Conservation (phyloP, 2,797 vertebrate genomes). For the Aratinga solstitialis region DNA sequence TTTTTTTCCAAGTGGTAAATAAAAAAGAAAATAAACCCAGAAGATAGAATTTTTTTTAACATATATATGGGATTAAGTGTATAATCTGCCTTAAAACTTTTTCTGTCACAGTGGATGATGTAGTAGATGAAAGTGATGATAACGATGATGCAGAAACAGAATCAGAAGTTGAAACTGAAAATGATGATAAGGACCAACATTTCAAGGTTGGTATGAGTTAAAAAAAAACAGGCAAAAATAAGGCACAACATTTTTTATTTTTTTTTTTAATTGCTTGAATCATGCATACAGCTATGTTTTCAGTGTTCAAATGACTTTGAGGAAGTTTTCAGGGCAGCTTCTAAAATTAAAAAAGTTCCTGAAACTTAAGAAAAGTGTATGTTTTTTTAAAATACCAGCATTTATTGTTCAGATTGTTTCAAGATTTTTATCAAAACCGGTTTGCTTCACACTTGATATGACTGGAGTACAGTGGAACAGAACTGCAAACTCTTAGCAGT, state of each 20-base stretch:
- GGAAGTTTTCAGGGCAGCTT: neutral
- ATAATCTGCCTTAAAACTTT: constrained; percentile 45
- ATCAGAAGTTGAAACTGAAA: constrained; percentile 88
- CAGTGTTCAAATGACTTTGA: neutral
- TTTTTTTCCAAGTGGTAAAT: neutral
- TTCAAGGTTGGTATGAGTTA: constrained; percentile 77
- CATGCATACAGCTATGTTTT: neutral
- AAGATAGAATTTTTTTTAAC: neutral
- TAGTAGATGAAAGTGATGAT: constrained; percentile 96
- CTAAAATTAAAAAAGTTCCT: neutral
- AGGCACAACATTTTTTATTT: neutral
- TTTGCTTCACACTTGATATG: neutral
- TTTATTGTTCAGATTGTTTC: neutral
- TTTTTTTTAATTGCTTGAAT: neutral
- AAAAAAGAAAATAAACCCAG: neutral
- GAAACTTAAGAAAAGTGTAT: neutral
- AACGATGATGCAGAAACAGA: constrained; percentile 90
- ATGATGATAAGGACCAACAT: constrained; percentile 85
- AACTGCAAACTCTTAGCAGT: neutral
- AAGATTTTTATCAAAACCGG: neutral
- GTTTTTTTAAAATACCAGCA: neutral
- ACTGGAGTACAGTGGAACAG: neutral
- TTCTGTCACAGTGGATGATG: constrained; percentile 90
- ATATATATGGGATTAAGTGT: constrained; percentile 26
- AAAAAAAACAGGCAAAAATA: neutral